phyloP scores from a whole-genome alignment of 2,113 vertebrate species.

The Chaetops frenatus region DNA sequence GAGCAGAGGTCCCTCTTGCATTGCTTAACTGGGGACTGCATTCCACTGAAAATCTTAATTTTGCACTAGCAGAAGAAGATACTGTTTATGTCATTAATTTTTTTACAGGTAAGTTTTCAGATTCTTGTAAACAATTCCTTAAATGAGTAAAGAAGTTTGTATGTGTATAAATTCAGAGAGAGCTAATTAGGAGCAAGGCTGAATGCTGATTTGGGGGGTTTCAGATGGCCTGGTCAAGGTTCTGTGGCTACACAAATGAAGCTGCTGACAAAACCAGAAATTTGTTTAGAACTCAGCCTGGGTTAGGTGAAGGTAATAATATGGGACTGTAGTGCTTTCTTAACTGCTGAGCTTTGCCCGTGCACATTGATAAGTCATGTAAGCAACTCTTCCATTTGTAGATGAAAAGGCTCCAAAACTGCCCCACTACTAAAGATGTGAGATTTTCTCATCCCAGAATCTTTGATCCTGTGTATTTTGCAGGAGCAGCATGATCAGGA shows the following conservation, averaged over 20 bases:
- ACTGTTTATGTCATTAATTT: background rate
- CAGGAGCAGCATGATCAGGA: background rate
- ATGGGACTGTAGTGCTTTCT: background rate
- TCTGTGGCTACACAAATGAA: background rate
- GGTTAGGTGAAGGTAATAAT: background rate
- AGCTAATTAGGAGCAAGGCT: background rate
- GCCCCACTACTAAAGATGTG: background rate
- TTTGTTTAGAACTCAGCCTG: background rate
- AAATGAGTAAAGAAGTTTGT: background rate
- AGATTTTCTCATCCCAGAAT: background rate
- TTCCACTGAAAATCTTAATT: background rate
- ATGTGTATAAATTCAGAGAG: background rate
- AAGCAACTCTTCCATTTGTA: background rate
- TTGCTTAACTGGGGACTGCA: background rate
- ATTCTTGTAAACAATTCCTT: background rate
- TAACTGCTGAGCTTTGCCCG: background rate
- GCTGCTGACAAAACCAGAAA: background rate
- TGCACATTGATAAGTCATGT: background rate
- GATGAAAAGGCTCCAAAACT: background rate
- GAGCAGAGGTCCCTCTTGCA: background rate
- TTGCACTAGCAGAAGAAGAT: background rate
- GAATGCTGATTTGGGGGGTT: background rate
- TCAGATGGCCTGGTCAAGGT: background rate
- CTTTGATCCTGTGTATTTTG: background rate
- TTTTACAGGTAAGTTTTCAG: background rate